A percentile compares a stretch with the other conserved stretches of the same genome.
phyloP scores from a whole-genome alignment of 2,797 vertebrate genomes.

The Adelosebastes latens region DNA sequence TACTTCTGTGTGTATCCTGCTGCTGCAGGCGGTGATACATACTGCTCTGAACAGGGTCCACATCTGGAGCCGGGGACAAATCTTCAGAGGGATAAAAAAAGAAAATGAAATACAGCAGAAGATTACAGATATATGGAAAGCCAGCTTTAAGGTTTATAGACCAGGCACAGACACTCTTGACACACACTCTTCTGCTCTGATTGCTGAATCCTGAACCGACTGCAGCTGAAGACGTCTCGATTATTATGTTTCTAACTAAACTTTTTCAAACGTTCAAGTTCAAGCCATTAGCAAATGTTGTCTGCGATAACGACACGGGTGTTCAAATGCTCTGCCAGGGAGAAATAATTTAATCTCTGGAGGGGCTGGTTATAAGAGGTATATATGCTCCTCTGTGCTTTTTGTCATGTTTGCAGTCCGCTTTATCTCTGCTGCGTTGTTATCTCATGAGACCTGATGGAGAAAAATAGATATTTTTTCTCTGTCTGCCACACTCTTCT shows the following conservation, averaged over 20 bases:
- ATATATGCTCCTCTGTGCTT: conserved; percentile 41
- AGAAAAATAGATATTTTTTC: conserved; percentile 54
- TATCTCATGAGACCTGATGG: conserved; percentile 71
- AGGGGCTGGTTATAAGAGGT: conserved; percentile 52
- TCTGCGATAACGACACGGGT: conserved; percentile 29
- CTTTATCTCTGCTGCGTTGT: conserved; percentile 65
- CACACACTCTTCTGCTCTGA: background rate
- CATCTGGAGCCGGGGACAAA: conserved; percentile 74
- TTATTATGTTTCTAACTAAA: conserved; percentile 21
- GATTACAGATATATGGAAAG: conserved; percentile 68
- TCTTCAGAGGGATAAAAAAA: conserved; percentile 69
- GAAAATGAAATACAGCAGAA: conserved; percentile 68
- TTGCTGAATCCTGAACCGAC: conserved; percentile 9
- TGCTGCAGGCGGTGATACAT: conserved; percentile 63
- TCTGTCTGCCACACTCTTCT: conserved; percentile 45
- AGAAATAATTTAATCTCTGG: conserved; percentile 65
- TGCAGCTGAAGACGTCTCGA: background rate
- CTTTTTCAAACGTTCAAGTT: conserved; percentile 30
- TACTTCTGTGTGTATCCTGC: conserved; percentile 32
- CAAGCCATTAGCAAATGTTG: conserved; percentile 25
- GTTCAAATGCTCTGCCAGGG: conserved; percentile 30
- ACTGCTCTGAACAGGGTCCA: conserved; percentile 70
- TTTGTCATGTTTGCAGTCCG: conserved; percentile 55
- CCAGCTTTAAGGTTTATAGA: conserved; percentile 55
- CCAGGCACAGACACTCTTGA: conserved; percentile 3